phyloP scores from a whole-genome alignment of 2,888 invertebrate species.

The Eupithecia insigniata region DNA sequence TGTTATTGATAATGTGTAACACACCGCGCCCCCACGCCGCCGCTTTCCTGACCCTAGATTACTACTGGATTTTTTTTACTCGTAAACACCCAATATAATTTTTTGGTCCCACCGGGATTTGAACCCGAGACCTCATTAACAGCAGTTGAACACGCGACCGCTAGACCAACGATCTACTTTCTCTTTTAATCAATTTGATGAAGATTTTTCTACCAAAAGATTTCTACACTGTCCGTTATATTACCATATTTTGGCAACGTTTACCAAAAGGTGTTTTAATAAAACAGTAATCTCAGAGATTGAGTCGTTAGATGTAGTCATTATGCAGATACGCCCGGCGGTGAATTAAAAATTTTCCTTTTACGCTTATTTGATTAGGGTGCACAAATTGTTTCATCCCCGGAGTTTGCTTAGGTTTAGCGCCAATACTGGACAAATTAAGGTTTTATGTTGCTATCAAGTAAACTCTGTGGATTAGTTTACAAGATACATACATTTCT shows the following conservation, averaged over 20 bases:
- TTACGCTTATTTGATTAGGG: conserved; percentile 75
- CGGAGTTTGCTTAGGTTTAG: conserved; percentile 59
- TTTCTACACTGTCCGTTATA: conserved; percentile 3
- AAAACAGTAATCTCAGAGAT: conserved; percentile 61
- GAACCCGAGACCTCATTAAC: too few relatives aligned
- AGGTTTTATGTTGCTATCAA: conserved; percentile 16
- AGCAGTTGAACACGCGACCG: too few relatives aligned
- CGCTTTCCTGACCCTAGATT: too few relatives aligned
- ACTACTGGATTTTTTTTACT: too few relatives aligned
- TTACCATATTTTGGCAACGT: conserved; percentile 21
- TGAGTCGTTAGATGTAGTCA: conserved; percentile 65
- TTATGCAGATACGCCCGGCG: conserved; percentile 67
- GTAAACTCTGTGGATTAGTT: neutral
- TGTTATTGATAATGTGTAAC: too few relatives aligned
- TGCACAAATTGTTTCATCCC: conserved; percentile 73
- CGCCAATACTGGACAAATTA: conserved; percentile 27
- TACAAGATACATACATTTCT: neutral
- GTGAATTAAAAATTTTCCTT: conserved; percentile 69
- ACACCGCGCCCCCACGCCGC: too few relatives aligned
- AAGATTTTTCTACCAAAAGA: neutral
- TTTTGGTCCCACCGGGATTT: too few relatives aligned
- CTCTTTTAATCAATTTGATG: neutral
- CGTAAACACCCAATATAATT: too few relatives aligned
- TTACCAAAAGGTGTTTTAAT: conserved; percentile 45
- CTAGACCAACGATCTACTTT: too few relatives aligned